Evolutionary conservation across 1,140 invertebrate species (phyloP).

Genomic region (Eumeta japonica): DNA sequence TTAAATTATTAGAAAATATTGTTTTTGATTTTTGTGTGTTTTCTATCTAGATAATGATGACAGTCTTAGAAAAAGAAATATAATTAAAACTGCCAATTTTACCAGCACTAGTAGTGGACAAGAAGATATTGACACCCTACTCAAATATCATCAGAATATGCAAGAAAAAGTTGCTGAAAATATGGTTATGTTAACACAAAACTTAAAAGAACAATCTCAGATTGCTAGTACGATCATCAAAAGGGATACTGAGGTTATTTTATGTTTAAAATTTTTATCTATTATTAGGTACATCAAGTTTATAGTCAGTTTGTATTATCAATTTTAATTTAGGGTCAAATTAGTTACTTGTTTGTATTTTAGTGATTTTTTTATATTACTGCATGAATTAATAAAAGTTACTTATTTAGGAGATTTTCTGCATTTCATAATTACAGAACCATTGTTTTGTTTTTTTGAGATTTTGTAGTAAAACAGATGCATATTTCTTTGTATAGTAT

Average conservation of each 20-base stretch:
- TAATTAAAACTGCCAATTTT: constrained; percentile 44
- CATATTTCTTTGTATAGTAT: no score
- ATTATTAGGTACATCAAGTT: not conserved
- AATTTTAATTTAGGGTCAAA: no score
- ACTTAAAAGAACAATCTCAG: constrained; percentile 84
- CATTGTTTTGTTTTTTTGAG: no score
- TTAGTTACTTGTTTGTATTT: no score
- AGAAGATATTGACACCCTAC: constrained; percentile 75
- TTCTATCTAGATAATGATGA: constrained; percentile 36
- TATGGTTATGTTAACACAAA: constrained; percentile 84
- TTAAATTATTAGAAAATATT: no score
- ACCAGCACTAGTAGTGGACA: constrained; percentile 46
- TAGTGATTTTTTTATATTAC: no score
- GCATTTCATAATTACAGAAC: no score
- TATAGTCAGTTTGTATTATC: not conserved
- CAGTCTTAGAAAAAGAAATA: constrained; percentile 42
- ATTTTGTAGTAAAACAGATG: no score
- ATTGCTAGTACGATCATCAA: constrained; percentile 83
- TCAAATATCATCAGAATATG: constrained; percentile 82
- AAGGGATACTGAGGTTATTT: constrained; percentile 80
- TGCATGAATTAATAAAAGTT: no score
- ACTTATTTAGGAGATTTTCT: no score
- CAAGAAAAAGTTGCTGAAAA: constrained; percentile 92
- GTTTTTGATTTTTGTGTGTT: constrained; percentile 7
- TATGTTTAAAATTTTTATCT: no score